Evolutionary conservation across 2,888 invertebrate genomes (phyloP).

Genomic region (Smittia aterrima): DNA sequence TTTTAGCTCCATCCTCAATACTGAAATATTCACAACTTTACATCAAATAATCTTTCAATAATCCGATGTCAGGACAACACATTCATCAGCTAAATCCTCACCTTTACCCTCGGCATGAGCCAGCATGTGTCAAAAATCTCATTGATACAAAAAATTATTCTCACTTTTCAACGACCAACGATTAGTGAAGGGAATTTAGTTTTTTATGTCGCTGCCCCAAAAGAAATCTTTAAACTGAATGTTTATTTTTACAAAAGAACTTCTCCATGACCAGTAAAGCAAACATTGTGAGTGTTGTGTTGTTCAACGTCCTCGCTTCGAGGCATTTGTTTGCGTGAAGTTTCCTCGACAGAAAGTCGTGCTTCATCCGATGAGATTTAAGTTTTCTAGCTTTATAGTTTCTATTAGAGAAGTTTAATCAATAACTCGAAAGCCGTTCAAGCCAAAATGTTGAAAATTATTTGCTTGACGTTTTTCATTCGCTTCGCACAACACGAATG

Average conservation of each 20-base stretch:
- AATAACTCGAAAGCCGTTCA: not conserved
- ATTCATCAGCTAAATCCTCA: not conserved
- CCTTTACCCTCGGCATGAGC: not conserved
- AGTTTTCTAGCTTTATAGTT: not conserved
- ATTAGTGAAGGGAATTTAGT: too few relatives aligned
- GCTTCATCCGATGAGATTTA: not conserved
- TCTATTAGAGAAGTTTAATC: too few relatives aligned
- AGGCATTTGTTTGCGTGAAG: not conserved
- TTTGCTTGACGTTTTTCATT: constrained; percentile 10
- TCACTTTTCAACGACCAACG: too few relatives aligned
- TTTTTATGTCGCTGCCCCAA: too few relatives aligned
- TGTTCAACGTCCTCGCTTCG: not conserved
- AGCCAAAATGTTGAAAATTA: not conserved
- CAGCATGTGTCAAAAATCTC: constrained; percentile 5
- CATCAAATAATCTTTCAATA: not conserved
- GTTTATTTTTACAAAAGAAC: not conserved
- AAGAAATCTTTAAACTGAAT: too few relatives aligned
- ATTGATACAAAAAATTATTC: not conserved
- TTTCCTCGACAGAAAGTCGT: not conserved
- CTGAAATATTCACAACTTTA: not conserved
- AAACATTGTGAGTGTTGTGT: not conserved
- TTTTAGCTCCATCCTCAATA: too few relatives aligned
- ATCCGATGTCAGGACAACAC: not conserved
- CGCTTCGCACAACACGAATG: not conserved
- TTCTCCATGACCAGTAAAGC: not conserved